Evolutionary conservation across 2,113 vertebrate species (phyloP).

Genomic region (Phyllostomus discolor): DNA sequence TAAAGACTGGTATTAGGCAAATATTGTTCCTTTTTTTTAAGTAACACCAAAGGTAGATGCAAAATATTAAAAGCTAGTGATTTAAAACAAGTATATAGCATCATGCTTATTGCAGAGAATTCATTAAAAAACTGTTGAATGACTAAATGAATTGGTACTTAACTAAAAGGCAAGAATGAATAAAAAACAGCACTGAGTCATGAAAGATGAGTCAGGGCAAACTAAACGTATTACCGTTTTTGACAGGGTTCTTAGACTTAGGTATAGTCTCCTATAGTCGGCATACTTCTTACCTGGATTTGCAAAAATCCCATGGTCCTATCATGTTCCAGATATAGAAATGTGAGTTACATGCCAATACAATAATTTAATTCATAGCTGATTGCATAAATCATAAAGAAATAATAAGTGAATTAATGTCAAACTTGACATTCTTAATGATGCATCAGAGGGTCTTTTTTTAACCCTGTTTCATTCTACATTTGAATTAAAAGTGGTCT

Average conservation of each 20-base stretch:
- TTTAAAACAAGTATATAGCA: not conserved
- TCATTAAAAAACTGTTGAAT: not conserved
- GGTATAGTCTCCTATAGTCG: not conserved
- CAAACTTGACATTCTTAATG: not conserved
- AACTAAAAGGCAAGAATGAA: not conserved
- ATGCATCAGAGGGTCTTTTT: not conserved
- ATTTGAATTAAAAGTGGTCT: conserved; percentile 13
- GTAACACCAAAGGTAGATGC: not conserved
- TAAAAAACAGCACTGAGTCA: not conserved
- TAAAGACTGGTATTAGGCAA: not conserved
- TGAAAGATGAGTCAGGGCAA: not conserved
- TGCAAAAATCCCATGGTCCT: not conserved
- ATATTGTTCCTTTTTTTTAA: not conserved
- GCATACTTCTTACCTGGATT: not conserved
- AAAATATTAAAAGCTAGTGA: not conserved
- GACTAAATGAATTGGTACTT: not conserved
- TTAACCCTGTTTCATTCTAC: not conserved
- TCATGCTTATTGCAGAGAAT: not conserved
- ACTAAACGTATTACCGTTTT: not conserved
- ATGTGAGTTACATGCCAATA: not conserved
- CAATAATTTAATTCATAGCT: conserved; percentile 15
- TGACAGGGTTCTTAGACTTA: not conserved
- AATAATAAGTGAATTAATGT: conserved; percentile 1
- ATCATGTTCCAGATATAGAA: not conserved
- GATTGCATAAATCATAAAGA: conserved; percentile 19